Conservation (phyloP, 2,113 vertebrate species). For the Opisthocomus hoazin region DNA sequence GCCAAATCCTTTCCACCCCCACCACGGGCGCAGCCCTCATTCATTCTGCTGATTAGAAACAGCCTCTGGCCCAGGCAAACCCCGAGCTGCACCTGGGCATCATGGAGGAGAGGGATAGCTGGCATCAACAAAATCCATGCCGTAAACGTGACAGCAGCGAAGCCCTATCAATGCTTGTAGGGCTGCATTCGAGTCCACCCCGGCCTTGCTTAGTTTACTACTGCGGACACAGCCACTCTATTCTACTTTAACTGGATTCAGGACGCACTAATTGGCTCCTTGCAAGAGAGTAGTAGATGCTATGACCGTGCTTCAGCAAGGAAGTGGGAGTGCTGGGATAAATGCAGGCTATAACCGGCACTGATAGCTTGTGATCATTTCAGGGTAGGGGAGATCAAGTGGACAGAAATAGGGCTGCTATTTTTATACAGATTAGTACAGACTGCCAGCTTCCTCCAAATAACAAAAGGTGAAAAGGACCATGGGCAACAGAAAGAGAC, state of each 20-base stretch:
- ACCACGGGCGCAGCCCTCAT: neutral
- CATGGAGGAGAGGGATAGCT: rapidly evolving
- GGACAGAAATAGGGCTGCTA: neutral
- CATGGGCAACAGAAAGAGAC: neutral
- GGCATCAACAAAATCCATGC: neutral
- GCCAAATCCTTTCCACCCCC: neutral
- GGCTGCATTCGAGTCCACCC: rapidly evolving
- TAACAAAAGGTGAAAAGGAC: slow-evolving; percentile 12
- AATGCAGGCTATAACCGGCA: neutral
- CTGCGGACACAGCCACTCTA: neutral
- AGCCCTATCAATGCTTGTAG: neutral
- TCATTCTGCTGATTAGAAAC: neutral
- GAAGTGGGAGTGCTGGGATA: neutral
- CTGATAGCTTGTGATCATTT: neutral
- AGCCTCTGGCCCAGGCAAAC: neutral
- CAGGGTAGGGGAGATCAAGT: neutral
- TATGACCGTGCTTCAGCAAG: neutral
- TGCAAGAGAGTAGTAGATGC: neutral
- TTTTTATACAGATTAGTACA: neutral
- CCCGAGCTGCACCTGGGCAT: neutral
- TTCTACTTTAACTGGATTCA: neutral
- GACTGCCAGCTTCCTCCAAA: neutral
- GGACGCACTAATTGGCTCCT: neutral
- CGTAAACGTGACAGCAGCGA: neutral
- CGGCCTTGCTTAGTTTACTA: neutral